Base-by-base conservation (phyloP, 1,140 invertebrate species). In the Brachionus plicatilis region DNA sequence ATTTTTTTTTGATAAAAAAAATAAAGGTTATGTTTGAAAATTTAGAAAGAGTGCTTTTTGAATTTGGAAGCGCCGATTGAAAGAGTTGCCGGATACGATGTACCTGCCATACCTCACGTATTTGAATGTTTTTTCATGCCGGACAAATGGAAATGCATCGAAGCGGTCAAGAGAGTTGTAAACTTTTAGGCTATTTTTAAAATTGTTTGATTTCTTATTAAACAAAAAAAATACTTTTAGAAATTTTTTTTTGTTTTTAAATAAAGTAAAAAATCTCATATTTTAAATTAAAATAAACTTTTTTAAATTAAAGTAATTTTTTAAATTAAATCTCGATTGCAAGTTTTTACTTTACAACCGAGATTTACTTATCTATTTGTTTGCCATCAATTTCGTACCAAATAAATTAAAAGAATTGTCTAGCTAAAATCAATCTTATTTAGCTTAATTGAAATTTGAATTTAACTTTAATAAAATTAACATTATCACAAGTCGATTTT, bases 41-140 rank as follows among this genome's bases (percentile, higher is more conserved):
- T 37, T 37, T 90, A 96, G 94, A 92, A 94, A 87, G 93, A 96
- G 87, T 99, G 97, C 89, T 99, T 99, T 88, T 91, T 99, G 47
- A 92, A 96, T 88, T 91, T 99, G 84, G 96, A 99, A 90, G 95
- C 96, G 7, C 97, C 97, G 0, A 91, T 99, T 14, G 90, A 92
- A 68, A 91, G 97, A 87, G 94, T 98, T 3, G 93, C 95, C 66
- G 97, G 97, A n/a, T 97, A 95, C 92, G 97, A 99, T 90, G 45
- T 84, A n/a, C 95, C 96, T 5, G 97, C 97, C 3, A 99, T 99
- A 90, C 95, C 97, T 7, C 95, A 96, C 90, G 92, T 98, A 3
- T 97, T 94, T 90, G 97, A 99, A 89, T 93, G 94, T 0, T 96
- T 98, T 90, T 99, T 98, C 90, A 88, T 99, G 83, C 97, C 97